Base-by-base conservation (phyloP, 92 coral and sea anemone species). In the Pocillopora grandis region DNA sequence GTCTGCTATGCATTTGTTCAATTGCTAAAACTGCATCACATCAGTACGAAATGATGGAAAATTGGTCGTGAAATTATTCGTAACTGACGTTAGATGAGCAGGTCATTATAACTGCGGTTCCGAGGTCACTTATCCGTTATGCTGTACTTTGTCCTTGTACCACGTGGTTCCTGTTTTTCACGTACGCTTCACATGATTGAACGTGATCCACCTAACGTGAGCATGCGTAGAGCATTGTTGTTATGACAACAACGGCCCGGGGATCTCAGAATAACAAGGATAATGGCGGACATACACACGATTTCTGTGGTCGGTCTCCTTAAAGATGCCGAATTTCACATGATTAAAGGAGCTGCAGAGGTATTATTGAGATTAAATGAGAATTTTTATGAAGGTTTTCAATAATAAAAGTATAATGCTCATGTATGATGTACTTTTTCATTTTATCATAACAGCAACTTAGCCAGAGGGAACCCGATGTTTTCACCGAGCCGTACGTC, bases 291-390 rank as follows among this genome's bases (percentile, higher is more conserved):
- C 77, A 86, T 85, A 69, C 93, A 89, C 52, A 83, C 88, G 36
- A 68, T 97, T 1, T 83, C 94, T 4, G 92, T 92, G 52, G 84
- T 90, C 63, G 99, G 99, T 6, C 96, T 90, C 31, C 90, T 97
- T 60, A 97, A 94, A 92, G 94, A 91, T 62, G 99, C 92, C 62
- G 98, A 97, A 76, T 94, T 97, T 83, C 99, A 97, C 76, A 90
- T 84, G 75, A 93, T 88, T 57, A 97, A 93, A 85, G 97, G 97
- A 21, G 94, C 94, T 59, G 91, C 93, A 14, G 88, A 94, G 97
- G 99, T 97, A 76, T 21, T 75, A 66, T 31, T 20, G 6, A 67
- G 17, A 19, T 58, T 19, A 19, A 9, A 21, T 80, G 15, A 12
- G n/a, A 35, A 20, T 59, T 0, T 35, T 12, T 60, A 35, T 14